Evolutionary conservation across 2,888 invertebrate species (phyloP).

Genomic region (Thera britannica): DNA sequence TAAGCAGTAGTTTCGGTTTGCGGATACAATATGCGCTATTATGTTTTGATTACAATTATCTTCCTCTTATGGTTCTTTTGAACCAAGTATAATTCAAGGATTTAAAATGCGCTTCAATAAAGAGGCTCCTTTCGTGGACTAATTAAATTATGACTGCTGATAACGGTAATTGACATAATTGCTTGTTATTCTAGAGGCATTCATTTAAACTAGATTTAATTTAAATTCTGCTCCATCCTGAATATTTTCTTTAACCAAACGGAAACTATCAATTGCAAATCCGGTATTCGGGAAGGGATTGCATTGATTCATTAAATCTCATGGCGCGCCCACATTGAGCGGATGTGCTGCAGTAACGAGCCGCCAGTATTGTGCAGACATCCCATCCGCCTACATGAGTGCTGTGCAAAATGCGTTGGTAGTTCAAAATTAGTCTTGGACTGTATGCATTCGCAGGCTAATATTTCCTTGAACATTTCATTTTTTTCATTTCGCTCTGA

Average conservation of each 20-base stretch:
- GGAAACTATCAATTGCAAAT: slow-evolving; percentile 26
- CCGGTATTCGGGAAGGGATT: slow-evolving; percentile 7
- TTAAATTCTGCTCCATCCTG: background rate
- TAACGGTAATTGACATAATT: background rate
- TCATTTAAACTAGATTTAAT: background rate
- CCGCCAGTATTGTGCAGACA: slow-evolving; percentile 20
- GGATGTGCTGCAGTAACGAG: slow-evolving; percentile 24
- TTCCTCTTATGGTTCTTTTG: background rate
- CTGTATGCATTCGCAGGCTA: too few species aligned
- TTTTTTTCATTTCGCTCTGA: too few species aligned
- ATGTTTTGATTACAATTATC: background rate
- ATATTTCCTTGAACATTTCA: too few species aligned
- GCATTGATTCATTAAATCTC: slow-evolving; percentile 24
- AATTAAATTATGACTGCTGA: too few species aligned
- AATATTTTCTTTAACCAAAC: background rate
- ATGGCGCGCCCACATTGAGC: slow-evolving; percentile 23
- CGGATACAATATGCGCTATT: background rate
- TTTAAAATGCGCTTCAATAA: too few species aligned
- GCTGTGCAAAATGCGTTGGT: slow-evolving; percentile 16
- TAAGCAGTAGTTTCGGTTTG: slow-evolving; percentile 1
- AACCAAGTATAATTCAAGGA: too few species aligned
- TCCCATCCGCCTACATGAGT: slow-evolving; percentile 28
- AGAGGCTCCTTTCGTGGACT: too few species aligned
- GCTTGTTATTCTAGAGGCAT: too few species aligned
- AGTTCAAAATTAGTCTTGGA: background rate